Evolutionary conservation across 2,888 invertebrate genomes (phyloP).

Genomic region (Lymantria monacha): DNA sequence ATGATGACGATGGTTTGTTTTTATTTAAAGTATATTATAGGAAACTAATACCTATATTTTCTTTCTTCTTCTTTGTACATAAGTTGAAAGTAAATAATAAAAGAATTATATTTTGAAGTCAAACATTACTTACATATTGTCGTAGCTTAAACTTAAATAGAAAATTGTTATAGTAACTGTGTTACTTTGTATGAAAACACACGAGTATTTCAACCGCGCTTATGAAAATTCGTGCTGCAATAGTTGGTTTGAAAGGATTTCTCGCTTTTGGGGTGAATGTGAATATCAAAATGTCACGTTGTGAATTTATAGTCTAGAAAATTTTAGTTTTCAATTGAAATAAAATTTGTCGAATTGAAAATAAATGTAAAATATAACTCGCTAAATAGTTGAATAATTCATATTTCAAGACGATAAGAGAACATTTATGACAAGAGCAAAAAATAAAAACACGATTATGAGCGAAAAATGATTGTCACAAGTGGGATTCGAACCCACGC

Average conservation of each 20-base stretch:
- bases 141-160: constrained; percentile 10
- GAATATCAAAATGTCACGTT: constrained; percentile 37
- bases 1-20: no score
- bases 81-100: no score
- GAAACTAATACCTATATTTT: no score
- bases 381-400: no score
- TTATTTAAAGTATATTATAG: no score
- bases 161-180: constrained; percentile 14
- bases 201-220: constrained; percentile 20
- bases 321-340: constrained; percentile 26
- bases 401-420: no score
- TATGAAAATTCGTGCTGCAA: constrained; percentile 39
- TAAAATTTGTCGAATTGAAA: neutral
- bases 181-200: constrained; percentile 24
- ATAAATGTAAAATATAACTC: no score
- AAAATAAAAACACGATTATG: no score
- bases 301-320: constrained; percentile 20
- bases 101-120: neutral
- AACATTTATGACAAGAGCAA: no score
- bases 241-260: constrained; percentile 38
- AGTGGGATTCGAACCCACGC: no score
- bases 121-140: constrained; percentile 14
- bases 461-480: no score
- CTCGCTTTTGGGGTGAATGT: constrained; percentile 32
- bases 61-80: no score